A percentile compares a stretch with the other conserved stretches of the same genome.
phyloP scores from a whole-genome alignment of 2,888 invertebrate species.

The Chalcis sispes region DNA sequence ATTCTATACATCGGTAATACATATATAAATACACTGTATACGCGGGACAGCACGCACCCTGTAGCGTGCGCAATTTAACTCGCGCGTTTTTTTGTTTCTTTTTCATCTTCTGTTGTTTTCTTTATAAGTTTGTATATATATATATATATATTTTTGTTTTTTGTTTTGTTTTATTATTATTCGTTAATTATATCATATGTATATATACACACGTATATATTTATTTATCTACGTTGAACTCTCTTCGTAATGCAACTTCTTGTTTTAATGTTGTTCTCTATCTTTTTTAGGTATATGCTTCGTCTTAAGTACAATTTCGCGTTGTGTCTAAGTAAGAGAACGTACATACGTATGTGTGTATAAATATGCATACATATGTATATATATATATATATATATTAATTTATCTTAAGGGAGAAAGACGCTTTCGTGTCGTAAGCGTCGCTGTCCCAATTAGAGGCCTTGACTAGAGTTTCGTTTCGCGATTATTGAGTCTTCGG shows the following conservation, averaged over 20 bases:
- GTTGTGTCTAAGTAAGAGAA: constrained; percentile 1
- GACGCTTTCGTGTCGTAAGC: not conserved
- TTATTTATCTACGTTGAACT: too few species aligned
- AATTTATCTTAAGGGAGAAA: too few species aligned
- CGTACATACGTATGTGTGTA: not conserved
- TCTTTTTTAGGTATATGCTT: constrained; percentile 18
- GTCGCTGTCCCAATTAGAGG: constrained; percentile 32
- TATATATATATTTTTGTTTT: not conserved
- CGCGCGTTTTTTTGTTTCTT: constrained; percentile 27
- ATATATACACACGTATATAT: not conserved
- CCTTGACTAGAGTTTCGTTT: constrained; percentile 42
- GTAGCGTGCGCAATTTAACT: constrained; percentile 23
- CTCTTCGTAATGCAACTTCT: too few species aligned
- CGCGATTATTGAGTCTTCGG: constrained; percentile 27
- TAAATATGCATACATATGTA: not conserved
- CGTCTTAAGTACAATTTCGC: constrained; percentile 29
- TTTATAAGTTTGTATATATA: not conserved
- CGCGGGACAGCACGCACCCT: constrained; percentile 26
- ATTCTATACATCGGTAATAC: too few species aligned
- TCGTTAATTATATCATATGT: too few species aligned
- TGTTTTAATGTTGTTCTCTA: too few species aligned
- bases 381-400: too few species aligned
- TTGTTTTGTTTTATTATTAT: not conserved
- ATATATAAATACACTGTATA: too few species aligned
- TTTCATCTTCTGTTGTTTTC: too few species aligned